Evolutionary conservation across 2,888 invertebrate species (phyloP).

Genomic region (Chymomyza fuscimana): DNA sequence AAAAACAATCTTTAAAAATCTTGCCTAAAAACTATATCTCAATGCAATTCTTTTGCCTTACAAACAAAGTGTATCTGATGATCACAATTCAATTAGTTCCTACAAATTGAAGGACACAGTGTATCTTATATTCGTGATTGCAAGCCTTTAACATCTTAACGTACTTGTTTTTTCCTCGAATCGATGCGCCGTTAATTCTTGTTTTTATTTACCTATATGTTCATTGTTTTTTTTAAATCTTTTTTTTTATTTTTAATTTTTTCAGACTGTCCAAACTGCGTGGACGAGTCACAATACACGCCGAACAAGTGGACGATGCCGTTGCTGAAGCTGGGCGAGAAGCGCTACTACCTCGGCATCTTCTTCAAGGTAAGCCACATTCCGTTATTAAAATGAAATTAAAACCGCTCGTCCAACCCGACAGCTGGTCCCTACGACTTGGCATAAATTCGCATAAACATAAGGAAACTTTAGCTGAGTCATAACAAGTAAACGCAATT

Average conservation of each 20-base stretch:
- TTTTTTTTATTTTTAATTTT: slow-evolving; percentile 45
- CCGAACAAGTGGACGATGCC: slow-evolving; percentile 94
- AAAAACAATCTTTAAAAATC: no score
- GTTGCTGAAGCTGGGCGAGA: slow-evolving; percentile 91
- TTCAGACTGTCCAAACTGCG: slow-evolving; percentile 90
- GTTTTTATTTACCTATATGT: neutral
- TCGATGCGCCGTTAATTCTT: neutral
- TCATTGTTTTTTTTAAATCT: neutral
- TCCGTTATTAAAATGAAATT: slow-evolving; percentile 45
- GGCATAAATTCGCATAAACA: neutral
- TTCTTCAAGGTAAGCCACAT: slow-evolving; percentile 91
- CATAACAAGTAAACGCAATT: neutral
- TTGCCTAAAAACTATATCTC: no score
- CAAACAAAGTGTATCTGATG: no score
- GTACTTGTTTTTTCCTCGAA: neutral
- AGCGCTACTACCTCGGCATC: slow-evolving; percentile 93
- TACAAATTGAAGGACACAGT: neutral
- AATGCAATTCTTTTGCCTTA: no score
- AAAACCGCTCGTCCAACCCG: neutral
- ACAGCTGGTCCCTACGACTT: slow-evolving; percentile 10
- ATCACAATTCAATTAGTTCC: no score
- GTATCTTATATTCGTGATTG: neutral
- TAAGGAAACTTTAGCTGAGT: neutral
- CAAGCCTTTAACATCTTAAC: neutral
- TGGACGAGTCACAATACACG: slow-evolving; percentile 86